These are phyloP conservation scores for Ceyx margarethae DNA, from an alignment of 2,113 vertebrate species.

Conservation along the genomic window DNA sequence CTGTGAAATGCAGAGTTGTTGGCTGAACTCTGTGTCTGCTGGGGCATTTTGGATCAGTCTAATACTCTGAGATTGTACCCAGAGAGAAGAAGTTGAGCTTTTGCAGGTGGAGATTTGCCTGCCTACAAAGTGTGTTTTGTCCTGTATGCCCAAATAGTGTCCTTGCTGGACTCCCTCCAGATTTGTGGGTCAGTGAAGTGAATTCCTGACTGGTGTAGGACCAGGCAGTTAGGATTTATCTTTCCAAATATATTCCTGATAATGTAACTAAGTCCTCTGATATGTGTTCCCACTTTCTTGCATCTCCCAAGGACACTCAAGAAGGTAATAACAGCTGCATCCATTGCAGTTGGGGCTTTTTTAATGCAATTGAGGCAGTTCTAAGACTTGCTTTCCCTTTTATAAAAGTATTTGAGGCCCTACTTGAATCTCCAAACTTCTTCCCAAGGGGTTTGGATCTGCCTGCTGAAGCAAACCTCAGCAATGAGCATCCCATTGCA, in stretches of 20 bases:
- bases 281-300: neutral
- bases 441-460: neutral
- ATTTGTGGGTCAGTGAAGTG: too few relatives aligned
- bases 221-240: neutral
- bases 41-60: fast-evolving
- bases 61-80: neutral
- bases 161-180: neutral
- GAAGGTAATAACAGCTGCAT: neutral
- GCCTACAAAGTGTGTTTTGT: neutral
- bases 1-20: neutral
- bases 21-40: neutral
- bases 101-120: neutral
- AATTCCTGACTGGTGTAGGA: neutral
- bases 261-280: neutral
- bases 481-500: neutral
- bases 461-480: neutral
- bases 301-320: neutral
- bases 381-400: neutral
- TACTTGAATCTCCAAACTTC: neutral
- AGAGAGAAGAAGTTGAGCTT: neutral
- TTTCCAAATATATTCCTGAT: neutral
- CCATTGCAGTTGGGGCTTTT: neutral
- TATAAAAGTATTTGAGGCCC: neutral
- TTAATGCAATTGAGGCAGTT: fast-evolving
- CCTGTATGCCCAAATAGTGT: neutral